Evolutionary conservation across 2,797 vertebrate species (phyloP).

Genomic region (Balearica regulorum): DNA sequence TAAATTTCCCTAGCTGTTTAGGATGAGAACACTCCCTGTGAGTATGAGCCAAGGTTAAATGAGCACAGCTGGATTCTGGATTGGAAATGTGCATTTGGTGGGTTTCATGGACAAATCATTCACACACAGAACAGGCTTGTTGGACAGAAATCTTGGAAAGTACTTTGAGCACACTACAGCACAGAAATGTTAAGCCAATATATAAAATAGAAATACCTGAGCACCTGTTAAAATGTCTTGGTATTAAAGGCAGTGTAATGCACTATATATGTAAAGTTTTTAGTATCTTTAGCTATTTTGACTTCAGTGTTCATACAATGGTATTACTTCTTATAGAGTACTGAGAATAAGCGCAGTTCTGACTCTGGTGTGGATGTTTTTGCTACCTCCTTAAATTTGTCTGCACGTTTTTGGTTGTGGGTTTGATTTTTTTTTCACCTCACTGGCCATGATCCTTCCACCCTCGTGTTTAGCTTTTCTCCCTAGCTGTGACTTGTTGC

Average conservation of each 20-base stretch:
- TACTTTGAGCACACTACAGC: neutral
- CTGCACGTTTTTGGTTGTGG: neutral
- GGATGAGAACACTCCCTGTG: conserved; percentile 7
- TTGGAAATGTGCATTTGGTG: neutral
- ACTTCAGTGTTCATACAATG: neutral
- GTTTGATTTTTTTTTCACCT: too few species aligned
- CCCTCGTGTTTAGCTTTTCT: neutral
- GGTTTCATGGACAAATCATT: neutral
- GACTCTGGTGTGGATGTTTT: neutral
- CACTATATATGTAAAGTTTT: neutral
- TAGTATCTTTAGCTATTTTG: neutral
- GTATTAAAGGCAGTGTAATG: neutral
- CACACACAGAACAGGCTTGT: neutral
- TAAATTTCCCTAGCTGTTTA: neutral
- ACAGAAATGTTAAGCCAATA: neutral
- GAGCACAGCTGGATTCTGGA: conserved; percentile 49
- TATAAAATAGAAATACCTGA: conserved; percentile 7
- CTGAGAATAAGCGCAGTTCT: neutral
- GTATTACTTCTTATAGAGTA: neutral
- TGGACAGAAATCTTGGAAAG: conserved; percentile 7
- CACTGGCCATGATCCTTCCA: neutral
- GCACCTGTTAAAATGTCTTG: neutral
- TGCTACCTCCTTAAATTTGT: neutral
- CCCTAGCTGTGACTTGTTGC: neutral
- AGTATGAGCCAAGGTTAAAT: conserved; percentile 8